Percentiles rank a stretch among this genome's conserved stretches.
Conservation (phyloP, 2,113 vertebrate species). For the Cavia porcellus region DNA sequence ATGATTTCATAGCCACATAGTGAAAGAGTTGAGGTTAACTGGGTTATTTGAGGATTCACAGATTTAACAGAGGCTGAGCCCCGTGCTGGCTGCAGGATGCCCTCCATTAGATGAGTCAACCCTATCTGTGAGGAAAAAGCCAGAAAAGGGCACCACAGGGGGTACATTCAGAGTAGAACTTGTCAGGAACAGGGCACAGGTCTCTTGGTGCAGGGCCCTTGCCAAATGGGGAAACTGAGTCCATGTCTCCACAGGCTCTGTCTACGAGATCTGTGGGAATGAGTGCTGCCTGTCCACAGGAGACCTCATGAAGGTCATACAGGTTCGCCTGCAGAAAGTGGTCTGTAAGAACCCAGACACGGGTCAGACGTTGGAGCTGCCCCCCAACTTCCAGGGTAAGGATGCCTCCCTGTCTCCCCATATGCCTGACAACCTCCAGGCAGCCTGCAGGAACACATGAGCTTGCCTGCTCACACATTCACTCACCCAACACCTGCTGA, state of each 20-base stretch:
- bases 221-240: neutral
- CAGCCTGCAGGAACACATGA: neutral
- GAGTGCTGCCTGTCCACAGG: slow-evolving; percentile 95
- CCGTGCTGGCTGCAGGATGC: neutral
- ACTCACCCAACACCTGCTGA: neutral
- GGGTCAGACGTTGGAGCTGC: slow-evolving; percentile 87
- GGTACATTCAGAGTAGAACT: neutral
- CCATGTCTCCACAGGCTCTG: slow-evolving; percentile 87
- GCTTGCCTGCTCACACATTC: neutral
- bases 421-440: neutral
- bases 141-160: neutral
- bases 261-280: slow-evolving; percentile 93
- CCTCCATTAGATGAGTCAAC: neutral
- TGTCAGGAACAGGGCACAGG: neutral
- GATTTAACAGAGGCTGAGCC: neutral
- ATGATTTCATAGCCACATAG: neutral
- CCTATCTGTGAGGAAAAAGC: neutral
- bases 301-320: slow-evolving; percentile 92
- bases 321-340: slow-evolving; percentile 86
- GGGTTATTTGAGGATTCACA: accelerated
- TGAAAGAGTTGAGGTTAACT: neutral
- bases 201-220: neutral
- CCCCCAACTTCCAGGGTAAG: slow-evolving; percentile 89
- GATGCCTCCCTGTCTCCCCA: accelerated
- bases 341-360: slow-evolving; percentile 86